These are phyloP conservation scores for Beris morrisii DNA, from an alignment of 2,888 invertebrate genomes.

Conservation along the genomic window DNA sequence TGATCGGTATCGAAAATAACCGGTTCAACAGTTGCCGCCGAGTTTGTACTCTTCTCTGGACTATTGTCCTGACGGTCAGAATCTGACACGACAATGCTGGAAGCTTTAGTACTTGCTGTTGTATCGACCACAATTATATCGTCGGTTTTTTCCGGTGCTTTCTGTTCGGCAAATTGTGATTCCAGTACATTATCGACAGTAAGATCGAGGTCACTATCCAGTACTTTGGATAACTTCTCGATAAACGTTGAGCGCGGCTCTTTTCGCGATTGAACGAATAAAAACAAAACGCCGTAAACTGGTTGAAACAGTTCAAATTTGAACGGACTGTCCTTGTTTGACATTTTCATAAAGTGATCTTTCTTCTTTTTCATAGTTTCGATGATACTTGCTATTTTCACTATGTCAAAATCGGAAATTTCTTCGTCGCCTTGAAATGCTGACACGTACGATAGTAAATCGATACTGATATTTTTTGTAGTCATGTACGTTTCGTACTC, in stretches of 20 bases:
- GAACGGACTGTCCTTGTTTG: background rate
- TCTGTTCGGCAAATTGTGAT: background rate
- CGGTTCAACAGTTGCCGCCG: background rate
- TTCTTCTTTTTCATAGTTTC: constrained; percentile 1
- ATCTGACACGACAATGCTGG: too few species aligned
- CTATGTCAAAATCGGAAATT: background rate
- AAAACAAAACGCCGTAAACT: background rate
- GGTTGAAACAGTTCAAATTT: constrained; percentile 13
- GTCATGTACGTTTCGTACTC: constrained; percentile 11
- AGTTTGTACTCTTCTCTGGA: background rate
- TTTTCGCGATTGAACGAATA: background rate
- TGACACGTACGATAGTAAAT: background rate
- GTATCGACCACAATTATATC: constrained; percentile 15
- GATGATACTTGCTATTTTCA: background rate
- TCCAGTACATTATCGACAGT: background rate
- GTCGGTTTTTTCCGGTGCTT: background rate
- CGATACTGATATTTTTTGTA: background rate
- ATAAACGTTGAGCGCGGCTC: background rate
- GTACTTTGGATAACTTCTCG: background rate
- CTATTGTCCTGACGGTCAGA: background rate
- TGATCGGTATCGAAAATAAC: background rate
- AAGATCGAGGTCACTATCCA: too few species aligned
- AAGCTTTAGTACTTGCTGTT: background rate
- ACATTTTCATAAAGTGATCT: background rate
- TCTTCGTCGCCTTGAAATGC: background rate